Evolutionary conservation across 2,113 vertebrate species (phyloP), one percentile per base, ranked within the genome.

Genomic region (Vicugna pacos): DNA sequence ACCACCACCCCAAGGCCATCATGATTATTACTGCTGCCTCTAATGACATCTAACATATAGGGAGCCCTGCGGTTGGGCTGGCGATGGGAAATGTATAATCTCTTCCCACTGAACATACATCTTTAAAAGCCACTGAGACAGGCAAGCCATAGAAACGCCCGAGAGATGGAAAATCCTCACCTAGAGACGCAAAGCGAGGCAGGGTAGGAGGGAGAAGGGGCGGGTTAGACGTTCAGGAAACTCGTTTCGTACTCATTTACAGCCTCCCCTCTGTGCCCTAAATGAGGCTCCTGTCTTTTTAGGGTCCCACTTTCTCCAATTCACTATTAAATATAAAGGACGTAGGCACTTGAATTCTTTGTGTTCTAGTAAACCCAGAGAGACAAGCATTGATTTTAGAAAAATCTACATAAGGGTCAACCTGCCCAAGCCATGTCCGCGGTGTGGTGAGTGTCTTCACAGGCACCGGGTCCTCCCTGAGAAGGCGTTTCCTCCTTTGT

Each of bases 101-200:
- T 38, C 76, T 91, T 92, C 88, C 81, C 19, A 93, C 6, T 50
- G 62, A 91, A 94, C 73, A 46, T 50, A 35, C 24, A 77, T 82
- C 88, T 97, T 95, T 89, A 76, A 91, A 97, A 93, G 38, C 56
- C 50, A 50, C 16, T 1, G 19, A 73, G 60, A 85, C 80, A 93
- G 92, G 75, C 60, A 91, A 94, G 56, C 58, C 88, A 35, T 16
- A 82, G 76, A 48, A 97, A 89, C 58, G 58, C 48, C 64, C 67
- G n/a, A 67, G 72, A 84, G 76, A 72, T 24, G 54, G 26, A 50
- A 62, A 86, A 50, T 60, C 32, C 64, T 86, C 38, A 48, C 35
- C 58, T 46, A 7, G 8, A 93, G 90, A 76, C 42, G 8, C 65
- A 67, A 60, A 91, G 60, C 56, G 20, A 89, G 12, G 48, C 5